Base-by-base conservation (phyloP, 2,113 vertebrate genomes). In the Oophaga pumilio region DNA sequence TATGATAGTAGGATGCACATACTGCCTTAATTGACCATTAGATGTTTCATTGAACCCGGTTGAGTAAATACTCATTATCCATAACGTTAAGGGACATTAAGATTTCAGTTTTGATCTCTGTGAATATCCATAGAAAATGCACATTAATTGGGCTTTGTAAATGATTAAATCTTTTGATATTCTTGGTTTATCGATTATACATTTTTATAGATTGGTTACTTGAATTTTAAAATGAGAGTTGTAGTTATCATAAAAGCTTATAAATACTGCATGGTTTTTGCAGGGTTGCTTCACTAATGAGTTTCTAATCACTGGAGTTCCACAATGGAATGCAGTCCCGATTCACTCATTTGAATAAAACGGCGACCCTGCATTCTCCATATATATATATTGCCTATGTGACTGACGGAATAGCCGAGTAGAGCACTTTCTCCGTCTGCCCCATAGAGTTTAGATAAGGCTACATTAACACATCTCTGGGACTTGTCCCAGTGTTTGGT, bases 51-150 rank as follows among this genome's bases (percentile, higher is more conserved):
- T 74, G 33, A 74, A 22, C 50, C 71, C 50, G 50, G 71, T 73
- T 74, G 71, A 74, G 43, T 74, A 74, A 74, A 74, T 74, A 74
- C 71, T 74, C 33, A 74, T 74, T 50, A 74, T 49, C 33, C 71
- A 50, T 74, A 74, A 74, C 43, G 50, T 49, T 43, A 73, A 73
- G 10, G 33, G 69, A 73, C 69, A 49, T 73, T 74, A 49, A 74
- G 8, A 74, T 74, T 74, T 50, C 71, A 22, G 71, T 50, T 28
- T 74, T 74, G 17, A 74, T 74, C 71, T 74, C 71, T 74, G 69
- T 73, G 17, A 73, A 74, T 22, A 22, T 50, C 50, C 33, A 74
- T 50, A 49, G 15, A 22, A 74, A 74, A 74, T 49, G 43, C 71
- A 50, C 33, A 74, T 74, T 74, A 74, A 50, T 74, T 74, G 71